These are phyloP conservation scores for Phengaris arion DNA, from an alignment of 2,888 invertebrate species.

Conservation along the genomic window DNA sequence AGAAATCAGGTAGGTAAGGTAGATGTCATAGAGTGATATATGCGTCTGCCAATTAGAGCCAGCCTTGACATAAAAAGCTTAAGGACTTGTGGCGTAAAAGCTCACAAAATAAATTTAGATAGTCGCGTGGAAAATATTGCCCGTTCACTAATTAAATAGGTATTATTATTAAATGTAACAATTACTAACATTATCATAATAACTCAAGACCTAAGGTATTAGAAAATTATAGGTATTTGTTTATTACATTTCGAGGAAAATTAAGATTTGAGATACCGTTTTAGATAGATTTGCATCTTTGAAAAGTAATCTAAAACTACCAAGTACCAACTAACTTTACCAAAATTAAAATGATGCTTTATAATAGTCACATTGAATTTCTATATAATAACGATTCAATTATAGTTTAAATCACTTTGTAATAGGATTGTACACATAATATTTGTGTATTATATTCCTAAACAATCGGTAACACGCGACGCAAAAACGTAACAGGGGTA, in stretches of 20 bases:
- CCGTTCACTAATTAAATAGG: not conserved
- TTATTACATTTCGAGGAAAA: too few species aligned
- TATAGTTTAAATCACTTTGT: slow-evolving; percentile 4
- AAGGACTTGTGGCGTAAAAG: slow-evolving; percentile 6
- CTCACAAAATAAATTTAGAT: not conserved
- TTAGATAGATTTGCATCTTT: too few species aligned
- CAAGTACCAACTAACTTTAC: too few species aligned
- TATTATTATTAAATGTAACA: not conserved
- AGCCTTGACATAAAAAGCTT: slow-evolving; percentile 27
- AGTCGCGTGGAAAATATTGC: not conserved
- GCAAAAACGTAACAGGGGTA: slow-evolving; percentile 3
- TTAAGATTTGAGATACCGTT: too few species aligned
- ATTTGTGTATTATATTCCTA: slow-evolving; percentile 24
- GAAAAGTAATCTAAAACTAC: too few species aligned
- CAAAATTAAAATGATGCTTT: not conserved
- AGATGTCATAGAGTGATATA: slow-evolving; percentile 19
- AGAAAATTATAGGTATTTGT: too few species aligned
- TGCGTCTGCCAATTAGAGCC: slow-evolving; percentile 23
- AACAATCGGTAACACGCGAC: slow-evolving; percentile 21
- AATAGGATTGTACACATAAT: slow-evolving; percentile 13
- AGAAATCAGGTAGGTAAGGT: slow-evolving; percentile 5
- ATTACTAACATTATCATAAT: too few species aligned
- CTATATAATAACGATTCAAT: not conserved
- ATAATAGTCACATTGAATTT: not conserved
- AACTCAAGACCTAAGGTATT: too few species aligned